Evolutionary conservation across 2,113 vertebrate genomes (phyloP), one percentile per base, ranked within the genome.

Genomic region (Ammospiza nelsoni): DNA sequence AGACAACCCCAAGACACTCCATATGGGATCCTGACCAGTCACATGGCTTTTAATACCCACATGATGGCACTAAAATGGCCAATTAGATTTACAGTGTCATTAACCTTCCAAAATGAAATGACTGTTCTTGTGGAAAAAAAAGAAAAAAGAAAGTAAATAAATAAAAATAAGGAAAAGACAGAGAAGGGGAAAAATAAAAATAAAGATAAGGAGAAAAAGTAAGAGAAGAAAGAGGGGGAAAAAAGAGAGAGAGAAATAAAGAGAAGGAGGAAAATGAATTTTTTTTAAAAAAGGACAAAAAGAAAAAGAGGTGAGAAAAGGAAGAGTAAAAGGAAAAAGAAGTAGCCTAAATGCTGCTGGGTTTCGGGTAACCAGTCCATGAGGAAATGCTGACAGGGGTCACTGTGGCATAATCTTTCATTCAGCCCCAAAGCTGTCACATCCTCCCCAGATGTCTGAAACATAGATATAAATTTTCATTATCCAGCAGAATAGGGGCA

Each of bases 391-490:
- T 98, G 98, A 98, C 98, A 98, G 98, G 97, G 98, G 98, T 98
- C 98, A 98, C 97, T 97, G 97, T 98, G 98, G 98, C 97, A 98
- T 98, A 98, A 98, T 98, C 98, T 98, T 98, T 98, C 98, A 98
- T 98, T 98, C 98, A n/a, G 98, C 98, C 98, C 98, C 98, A 98
- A 98, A 98, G 98, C 98, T 98, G 98, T 98, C 98, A 98, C 97
- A 97, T 97, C 97, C 97, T 98, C 98, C 98, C 98, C 98, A 98
- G 98, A 98, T 98, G 98, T 98, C 98, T 98, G 97, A 97, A 97
- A 98, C 97, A 94, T 92, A 98, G 98, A 98, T 98, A 98, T 98
- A 98, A 98, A 98, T 98, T 98, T 98, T 98, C 98, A 98, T 98
- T 98, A 98, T 97, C 97, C 97, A 81, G 98, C 97, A 98, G 97